Base-by-base conservation (phyloP, 2,113 vertebrate species). In the Hyaena hyaena region DNA sequence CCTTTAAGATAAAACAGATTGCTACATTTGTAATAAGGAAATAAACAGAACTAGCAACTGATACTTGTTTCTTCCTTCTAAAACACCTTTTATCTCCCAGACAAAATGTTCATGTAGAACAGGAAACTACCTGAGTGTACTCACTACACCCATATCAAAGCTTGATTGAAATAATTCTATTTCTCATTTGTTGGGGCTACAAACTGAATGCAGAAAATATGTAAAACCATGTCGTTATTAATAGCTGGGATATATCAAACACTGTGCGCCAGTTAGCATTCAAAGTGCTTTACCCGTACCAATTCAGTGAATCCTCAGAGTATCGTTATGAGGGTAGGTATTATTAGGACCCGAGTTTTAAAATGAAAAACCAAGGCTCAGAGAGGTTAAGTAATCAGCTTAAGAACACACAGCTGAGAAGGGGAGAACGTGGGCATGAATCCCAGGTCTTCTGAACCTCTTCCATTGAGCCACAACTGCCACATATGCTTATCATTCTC, bases 71-170 rank as follows among this genome's bases (percentile, higher is more conserved):
- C 71, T 88, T 24, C 14, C 35, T 84, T 84, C 68, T 61, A 79
- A 87, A 96, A 96, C 90, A 33, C 26, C 48, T 82, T 82, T 83
- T 53, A 71, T 73, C 69, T 82, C 71, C 14, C 19, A 69, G 31
- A 83, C n/a, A 68, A 66, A 95, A 88, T 10, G 23, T n/a, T 66
- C 28, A 35, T n/a, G 74, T 35, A 68, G 11, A 94, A 23, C 2
- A 90, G n/a, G 45, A 80, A 68, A 68, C 12, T 9, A 66, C 33
- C 4, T 58, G 7, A 31, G 2, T 65, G 23, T 31, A 39, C 7
- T 89, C 74, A 71, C 53, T 63, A 84, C 61, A 71, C n/a, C 39
- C 35, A 77, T 83, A 68, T 26, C 26, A 58, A 92, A 53, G 15
- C 58, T 55, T 35, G 11, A 90, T 0, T 19, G 71, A 74, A 94